Percentiles rank a stretch among this genome's conserved stretches.
Evolutionary conservation across 2,888 invertebrate genomes (phyloP).

Genomic region (Cryptus armator): DNA sequence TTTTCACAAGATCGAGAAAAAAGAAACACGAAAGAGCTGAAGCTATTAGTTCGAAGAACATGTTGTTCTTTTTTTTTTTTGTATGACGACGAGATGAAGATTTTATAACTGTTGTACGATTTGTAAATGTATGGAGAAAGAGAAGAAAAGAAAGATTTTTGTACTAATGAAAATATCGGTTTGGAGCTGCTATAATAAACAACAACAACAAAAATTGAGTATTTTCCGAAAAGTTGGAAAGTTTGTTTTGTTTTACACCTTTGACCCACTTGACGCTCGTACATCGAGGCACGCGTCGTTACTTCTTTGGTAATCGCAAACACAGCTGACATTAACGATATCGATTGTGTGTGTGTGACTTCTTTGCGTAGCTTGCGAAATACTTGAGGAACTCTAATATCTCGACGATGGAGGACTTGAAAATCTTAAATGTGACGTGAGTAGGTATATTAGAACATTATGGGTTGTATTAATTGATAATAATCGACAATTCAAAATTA

Average conservation of each 20-base stretch:
- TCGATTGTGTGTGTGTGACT: slow-evolving; percentile 45
- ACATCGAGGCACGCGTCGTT: neutral
- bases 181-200: slow-evolving; percentile 26
- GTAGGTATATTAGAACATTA: slow-evolving; percentile 78
- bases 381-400: slow-evolving; percentile 89
- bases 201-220: neutral
- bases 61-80: neutral
- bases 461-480: slow-evolving; percentile 49
- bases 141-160: neutral
- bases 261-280: slow-evolving; percentile 33
- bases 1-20: neutral
- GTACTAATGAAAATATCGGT: neutral
- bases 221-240: slow-evolving; percentile 35
- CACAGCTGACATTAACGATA: slow-evolving; percentile 26
- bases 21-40: neutral
- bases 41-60: neutral
- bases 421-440: slow-evolving; percentile 90
- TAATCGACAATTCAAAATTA: neutral
- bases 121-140: neutral
- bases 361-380: slow-evolving; percentile 87
- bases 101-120: neutral
- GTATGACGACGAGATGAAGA: neutral
- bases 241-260: slow-evolving; percentile 19
- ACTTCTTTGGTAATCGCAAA: slow-evolving; percentile 23
- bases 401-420: slow-evolving; percentile 88